phyloP scores from a whole-genome alignment of 2,888 invertebrate genomes.

The Marasmarcha lunaedactyla region DNA sequence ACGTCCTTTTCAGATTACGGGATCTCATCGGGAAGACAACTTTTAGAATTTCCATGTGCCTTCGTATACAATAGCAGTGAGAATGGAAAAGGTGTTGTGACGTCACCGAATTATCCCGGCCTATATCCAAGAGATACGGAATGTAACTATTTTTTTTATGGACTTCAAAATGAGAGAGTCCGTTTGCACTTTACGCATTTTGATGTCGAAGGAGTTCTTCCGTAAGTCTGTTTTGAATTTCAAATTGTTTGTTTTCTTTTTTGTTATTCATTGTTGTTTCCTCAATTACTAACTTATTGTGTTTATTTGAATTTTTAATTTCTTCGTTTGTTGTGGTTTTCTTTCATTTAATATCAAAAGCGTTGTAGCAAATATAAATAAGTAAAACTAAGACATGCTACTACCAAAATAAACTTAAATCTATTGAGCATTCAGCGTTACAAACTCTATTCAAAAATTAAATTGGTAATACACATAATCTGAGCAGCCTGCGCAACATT shows the following conservation, averaged over 20 bases:
- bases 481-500: too few relatives aligned
- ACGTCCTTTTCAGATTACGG: constrained; percentile 79
- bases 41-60: constrained; percentile 83
- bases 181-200: constrained; percentile 90
- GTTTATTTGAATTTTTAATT: too few relatives aligned
- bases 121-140: constrained; percentile 90
- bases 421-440: too few relatives aligned
- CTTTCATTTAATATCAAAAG: too few relatives aligned
- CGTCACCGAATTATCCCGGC: constrained; percentile 92
- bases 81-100: constrained; percentile 80
- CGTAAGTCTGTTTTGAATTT: constrained; percentile 75
- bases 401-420: too few relatives aligned
- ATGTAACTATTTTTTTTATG: constrained; percentile 93
- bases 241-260: constrained; percentile 2
- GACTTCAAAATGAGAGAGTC: constrained; percentile 79
- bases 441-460: too few relatives aligned
- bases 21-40: constrained; percentile 83
- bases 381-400: neutral
- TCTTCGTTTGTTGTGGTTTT: too few relatives aligned
- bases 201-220: constrained; percentile 93
- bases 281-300: too few relatives aligned
- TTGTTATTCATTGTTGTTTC: neutral
- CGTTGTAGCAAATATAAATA: too few relatives aligned
- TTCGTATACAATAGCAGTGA: constrained; percentile 90
- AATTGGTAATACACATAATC: too few relatives aligned